phyloP scores from a whole-genome alignment of 2,888 invertebrate species.

The Lasioglossum vierecki region DNA sequence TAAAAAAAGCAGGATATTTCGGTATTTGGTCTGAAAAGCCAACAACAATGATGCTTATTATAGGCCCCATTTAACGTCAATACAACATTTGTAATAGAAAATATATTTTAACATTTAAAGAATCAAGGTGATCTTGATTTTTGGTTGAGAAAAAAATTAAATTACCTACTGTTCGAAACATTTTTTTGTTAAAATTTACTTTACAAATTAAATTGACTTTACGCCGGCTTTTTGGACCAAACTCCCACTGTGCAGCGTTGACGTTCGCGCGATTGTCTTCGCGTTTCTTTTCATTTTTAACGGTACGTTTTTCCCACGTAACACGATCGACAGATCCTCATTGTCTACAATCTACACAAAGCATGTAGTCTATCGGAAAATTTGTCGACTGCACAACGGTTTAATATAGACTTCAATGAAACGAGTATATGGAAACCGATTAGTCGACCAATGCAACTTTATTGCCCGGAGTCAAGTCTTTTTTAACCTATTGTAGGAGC shows the following conservation, averaged over 20 bases:
- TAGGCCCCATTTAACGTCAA: no score
- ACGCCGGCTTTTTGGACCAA: not conserved
- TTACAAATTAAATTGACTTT: no score
- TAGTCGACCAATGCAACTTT: conserved; percentile 19
- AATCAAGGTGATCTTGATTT: no score
- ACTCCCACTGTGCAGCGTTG: not conserved
- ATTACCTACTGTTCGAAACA: no score
- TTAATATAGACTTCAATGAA: conserved; percentile 25
- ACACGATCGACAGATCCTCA: conserved; percentile 14
- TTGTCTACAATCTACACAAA: conserved; percentile 20
- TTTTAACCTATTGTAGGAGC: not conserved
- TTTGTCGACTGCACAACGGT: conserved; percentile 33
- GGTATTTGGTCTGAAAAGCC: no score
- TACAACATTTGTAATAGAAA: no score
- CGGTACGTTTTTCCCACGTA: conserved; percentile 1
- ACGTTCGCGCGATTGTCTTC: conserved; percentile 24
- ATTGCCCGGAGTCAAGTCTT: not conserved
- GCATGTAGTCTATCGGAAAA: not conserved
- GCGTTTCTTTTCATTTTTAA: conserved; percentile 7
- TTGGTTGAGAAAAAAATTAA: no score
- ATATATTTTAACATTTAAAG: no score
- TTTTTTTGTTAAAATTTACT: no score
- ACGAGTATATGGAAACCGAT: not conserved
- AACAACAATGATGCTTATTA: no score
- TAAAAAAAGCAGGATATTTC: not conserved